These are phyloP conservation scores for Cisticola juncidis DNA, from an alignment of 2,113 vertebrate genomes.

Conservation along the genomic window DNA sequence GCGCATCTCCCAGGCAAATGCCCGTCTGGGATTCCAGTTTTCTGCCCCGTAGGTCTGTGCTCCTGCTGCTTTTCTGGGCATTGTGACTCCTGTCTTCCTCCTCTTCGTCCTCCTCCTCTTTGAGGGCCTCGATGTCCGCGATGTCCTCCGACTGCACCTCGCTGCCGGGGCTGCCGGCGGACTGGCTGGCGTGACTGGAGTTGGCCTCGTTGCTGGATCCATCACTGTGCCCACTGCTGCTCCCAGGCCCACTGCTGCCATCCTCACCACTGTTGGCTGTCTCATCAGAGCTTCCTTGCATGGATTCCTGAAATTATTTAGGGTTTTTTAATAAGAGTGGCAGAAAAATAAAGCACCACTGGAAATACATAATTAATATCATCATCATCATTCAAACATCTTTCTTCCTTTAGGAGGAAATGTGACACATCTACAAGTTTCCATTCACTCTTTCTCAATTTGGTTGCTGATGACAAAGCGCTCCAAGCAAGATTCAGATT, in stretches of 20 bases:
- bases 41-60: conserved; percentile 85
- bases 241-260: conserved; percentile 94
- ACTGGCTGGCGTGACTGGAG: conserved; percentile 93
- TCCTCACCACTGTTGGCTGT: conserved; percentile 99
- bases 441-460: not conserved
- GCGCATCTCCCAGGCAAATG: conserved; percentile 83
- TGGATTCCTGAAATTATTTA: conserved; percentile 84
- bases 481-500: not conserved
- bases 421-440: not conserved
- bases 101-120: conserved; percentile 92
- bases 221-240: conserved; percentile 94
- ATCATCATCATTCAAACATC: not conserved
- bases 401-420: not conserved
- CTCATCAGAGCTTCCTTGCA: conserved; percentile 99
- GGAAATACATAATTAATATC: not conserved
- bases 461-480: not conserved
- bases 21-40: conserved; percentile 84
- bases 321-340: not conserved
- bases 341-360: not conserved
- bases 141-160: conserved; percentile 97
- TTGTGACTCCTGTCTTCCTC: conserved; percentile 83
- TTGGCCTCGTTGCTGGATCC: conserved; percentile 96
- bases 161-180: conserved; percentile 94
- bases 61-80: conserved; percentile 79
- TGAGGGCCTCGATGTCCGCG: conserved; percentile 93